phyloP scores from a whole-genome alignment of 2,113 vertebrate species.

The Corythornis madagascariensis region DNA sequence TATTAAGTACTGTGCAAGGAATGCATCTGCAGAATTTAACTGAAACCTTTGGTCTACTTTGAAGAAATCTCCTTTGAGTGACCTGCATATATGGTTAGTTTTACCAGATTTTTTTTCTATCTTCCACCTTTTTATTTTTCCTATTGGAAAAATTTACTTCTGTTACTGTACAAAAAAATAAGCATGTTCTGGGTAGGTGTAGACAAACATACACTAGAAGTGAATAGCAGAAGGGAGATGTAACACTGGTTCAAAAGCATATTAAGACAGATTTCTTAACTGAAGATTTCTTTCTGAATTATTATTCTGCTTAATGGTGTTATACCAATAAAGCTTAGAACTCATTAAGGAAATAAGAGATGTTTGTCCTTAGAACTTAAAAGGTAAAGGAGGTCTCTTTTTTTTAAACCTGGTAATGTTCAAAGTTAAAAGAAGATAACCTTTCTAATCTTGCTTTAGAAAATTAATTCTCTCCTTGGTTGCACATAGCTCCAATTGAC shows the following conservation, averaged over 20 bases:
- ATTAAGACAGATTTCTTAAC: not conserved
- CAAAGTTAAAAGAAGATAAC: not conserved
- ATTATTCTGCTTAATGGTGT: not conserved
- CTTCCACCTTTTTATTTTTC: not conserved
- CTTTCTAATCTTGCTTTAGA: not conserved
- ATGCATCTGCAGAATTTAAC: not conserved
- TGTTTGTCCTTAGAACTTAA: conserved; percentile 10
- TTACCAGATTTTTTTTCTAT: conserved; percentile 25
- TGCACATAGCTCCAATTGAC: not conserved
- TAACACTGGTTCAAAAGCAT: not conserved
- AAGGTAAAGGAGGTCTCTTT: not conserved
- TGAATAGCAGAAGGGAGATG: not conserved
- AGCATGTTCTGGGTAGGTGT: not conserved
- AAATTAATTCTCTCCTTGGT: not conserved
- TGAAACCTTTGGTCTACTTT: not conserved
- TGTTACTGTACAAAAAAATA: conserved; percentile 46
- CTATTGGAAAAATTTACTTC: not conserved
- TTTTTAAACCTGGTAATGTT: not conserved
- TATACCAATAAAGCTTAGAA: not conserved
- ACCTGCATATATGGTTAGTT: not conserved
- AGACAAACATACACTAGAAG: conserved; percentile 8
- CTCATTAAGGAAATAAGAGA: not conserved
- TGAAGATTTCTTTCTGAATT: not conserved
- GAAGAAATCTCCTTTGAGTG: not conserved
- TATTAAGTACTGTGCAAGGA: not conserved